Evolutionary conservation across 35 echinoderm and acorn worm genomes (phyloP), one percentile per base, ranked within the genome.

Genomic region (Anneissia japonica): DNA sequence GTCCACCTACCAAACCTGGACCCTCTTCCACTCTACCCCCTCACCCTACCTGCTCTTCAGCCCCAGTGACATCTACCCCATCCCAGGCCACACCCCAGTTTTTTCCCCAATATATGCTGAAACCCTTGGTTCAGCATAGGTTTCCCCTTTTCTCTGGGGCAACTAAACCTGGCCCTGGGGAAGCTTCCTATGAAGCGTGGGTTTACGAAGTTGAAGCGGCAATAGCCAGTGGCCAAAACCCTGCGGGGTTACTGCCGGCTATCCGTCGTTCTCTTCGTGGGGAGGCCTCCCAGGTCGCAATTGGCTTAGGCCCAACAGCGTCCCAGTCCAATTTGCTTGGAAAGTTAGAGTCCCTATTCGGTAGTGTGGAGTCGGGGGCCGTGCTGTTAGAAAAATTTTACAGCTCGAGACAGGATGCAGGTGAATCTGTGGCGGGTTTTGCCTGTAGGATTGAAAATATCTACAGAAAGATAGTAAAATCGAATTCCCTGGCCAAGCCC

Each of bases 371-470:
- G 39, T 38, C 30, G 46, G 87, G 87, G 35, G 80, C 87, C 0
- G 38, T 74, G 17, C 33, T 89, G 23, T 64, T 89, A 21, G 80
- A 73, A 32, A 80, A 89, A 35, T 38, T n/a, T 37, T 89, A 89
- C 28, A n/a, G 10, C 39, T 39, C 39, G 7, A 73, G 26, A 2
- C 87, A 89, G 34, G 80, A 74, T 3, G 0, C 17, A 6, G 80
- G 37, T 33, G 87, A 89, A 84, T 37, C 45, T 31, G 79, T 76
- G 4, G 45, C 80, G 12, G 31, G 30, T 30, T 89, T 34, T 83
- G 77, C 78, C 36, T 35, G 76, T 74, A 31, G 87, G 36, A n/a
- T n/a, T n/a, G n/a, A n/a, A n/a, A n/a, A n/a, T n/a, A n/a, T n/a
- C n/a, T n/a, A n/a, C n/a, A n/a, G n/a, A n/a, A n/a, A n/a, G n/a